These are phyloP conservation scores for Sarcophaga peregrina DNA, from an alignment of 1,140 invertebrate genomes.

Conservation along the genomic window DNA sequence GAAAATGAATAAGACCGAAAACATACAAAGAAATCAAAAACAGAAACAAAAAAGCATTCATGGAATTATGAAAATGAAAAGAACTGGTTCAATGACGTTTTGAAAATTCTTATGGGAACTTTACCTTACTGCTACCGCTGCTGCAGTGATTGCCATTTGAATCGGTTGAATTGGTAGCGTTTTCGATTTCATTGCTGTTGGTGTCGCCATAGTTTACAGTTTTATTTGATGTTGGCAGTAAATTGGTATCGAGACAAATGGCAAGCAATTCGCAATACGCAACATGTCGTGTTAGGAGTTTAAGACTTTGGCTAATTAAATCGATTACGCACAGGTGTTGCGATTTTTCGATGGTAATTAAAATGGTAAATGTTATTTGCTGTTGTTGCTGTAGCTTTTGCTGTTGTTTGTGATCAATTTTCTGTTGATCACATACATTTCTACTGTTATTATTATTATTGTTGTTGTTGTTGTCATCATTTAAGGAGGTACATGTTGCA, in stretches of 20 bases:
- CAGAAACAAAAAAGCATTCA: no score
- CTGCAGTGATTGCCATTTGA: conserved; percentile 28
- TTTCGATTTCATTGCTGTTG: conserved; percentile 9
- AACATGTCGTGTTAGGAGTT: conserved; percentile 64
- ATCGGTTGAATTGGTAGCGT: not conserved
- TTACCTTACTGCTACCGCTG: not conserved
- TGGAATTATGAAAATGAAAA: not conserved
- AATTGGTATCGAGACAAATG: conserved; percentile 60
- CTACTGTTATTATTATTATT: not conserved
- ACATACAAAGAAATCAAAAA: no score
- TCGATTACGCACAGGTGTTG: conserved; percentile 66
- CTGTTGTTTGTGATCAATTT: not conserved
- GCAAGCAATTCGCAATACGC: conserved; percentile 65
- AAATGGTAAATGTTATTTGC: conserved; percentile 61
- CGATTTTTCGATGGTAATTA: conserved; percentile 66
- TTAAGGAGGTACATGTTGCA: conserved; percentile 36
- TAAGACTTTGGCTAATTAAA: conserved; percentile 67
- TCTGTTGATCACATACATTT: no score
- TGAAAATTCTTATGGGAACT: conserved; percentile 9
- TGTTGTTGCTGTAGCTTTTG: conserved; percentile 28
- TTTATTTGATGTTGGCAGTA: conserved; percentile 61
- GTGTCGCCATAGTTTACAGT: not conserved
- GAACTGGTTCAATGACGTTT: conserved; percentile 21
- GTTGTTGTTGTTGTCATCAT: conserved; percentile 41
- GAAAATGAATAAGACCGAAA: no score